A percentile compares a stretch with the other conserved stretches of the same genome.
Evolutionary conservation across 2,797 vertebrate genomes (phyloP).

Genomic region (Diplodus sargus): DNA sequence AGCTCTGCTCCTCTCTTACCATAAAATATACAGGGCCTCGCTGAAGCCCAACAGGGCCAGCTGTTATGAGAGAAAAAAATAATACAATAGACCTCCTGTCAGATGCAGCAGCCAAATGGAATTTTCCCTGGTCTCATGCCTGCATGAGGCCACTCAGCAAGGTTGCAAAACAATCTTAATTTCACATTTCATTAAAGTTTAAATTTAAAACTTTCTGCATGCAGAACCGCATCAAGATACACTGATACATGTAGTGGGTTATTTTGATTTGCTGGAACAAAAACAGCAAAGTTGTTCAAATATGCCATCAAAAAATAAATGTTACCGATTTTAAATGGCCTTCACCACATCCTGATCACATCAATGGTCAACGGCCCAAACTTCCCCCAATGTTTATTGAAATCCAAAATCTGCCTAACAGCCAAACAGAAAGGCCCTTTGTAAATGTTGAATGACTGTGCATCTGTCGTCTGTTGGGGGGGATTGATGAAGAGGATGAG

Average conservation of each 20-base stretch:
- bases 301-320: background rate
- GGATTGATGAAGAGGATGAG: conserved; percentile 24
- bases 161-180: background rate
- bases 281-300: background rate
- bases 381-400: conserved; percentile 36
- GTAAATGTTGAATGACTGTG: conserved; percentile 27
- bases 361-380: conserved; percentile 12
- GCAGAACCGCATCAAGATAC: background rate
- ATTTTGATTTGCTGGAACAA: background rate
- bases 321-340: background rate
- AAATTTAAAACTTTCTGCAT: no score
- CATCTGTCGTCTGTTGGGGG: conserved; percentile 19
- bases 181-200: background rate
- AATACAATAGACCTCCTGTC: no score
- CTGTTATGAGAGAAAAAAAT: no score
- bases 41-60: no score
- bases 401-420: conserved; percentile 31
- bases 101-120: no score
- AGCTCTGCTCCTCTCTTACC: no score
- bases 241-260: background rate
- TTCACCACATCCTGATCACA: background rate
- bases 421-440: conserved; percentile 46
- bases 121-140: no score
- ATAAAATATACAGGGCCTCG: no score
- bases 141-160: background rate